phyloP scores from a whole-genome alignment of 2,797 vertebrate genomes.

The Amazona finschi region DNA sequence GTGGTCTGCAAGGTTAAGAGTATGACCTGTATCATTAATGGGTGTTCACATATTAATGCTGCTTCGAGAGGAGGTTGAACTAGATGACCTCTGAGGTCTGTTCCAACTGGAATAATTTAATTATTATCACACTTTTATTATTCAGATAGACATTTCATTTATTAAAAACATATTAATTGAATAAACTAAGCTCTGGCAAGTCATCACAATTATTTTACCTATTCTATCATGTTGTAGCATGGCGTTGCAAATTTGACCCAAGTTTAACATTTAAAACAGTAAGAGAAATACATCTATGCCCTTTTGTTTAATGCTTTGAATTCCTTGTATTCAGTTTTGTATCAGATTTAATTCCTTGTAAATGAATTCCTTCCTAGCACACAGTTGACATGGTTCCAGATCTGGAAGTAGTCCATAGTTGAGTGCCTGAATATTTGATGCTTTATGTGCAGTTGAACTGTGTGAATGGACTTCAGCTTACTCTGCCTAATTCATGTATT shows the following conservation, averaged over 20 bases:
- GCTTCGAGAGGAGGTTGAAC: slow-evolving; percentile 5
- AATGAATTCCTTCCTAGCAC: background rate
- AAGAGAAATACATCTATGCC: background rate
- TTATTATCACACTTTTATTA: background rate
- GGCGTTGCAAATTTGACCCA: background rate
- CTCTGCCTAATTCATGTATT: background rate
- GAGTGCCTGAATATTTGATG: background rate
- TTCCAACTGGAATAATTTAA: background rate
- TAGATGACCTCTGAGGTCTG: background rate
- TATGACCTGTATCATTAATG: background rate
- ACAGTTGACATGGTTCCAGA: background rate
- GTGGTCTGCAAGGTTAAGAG: slow-evolving; percentile 1
- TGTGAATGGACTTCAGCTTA: background rate
- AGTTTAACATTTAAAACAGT: background rate
- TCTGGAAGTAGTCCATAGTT: background rate
- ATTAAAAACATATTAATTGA: background rate
- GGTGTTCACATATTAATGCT: background rate
- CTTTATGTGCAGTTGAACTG: background rate
- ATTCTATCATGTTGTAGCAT: background rate
- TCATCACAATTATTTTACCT: background rate
- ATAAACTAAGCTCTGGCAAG: background rate
- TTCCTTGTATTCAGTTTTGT: background rate
- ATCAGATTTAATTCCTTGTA: background rate
- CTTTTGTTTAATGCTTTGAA: background rate
- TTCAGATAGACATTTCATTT: background rate